phyloP scores from a whole-genome alignment of 2,113 vertebrate species.

The Lampris megalopsis region DNA sequence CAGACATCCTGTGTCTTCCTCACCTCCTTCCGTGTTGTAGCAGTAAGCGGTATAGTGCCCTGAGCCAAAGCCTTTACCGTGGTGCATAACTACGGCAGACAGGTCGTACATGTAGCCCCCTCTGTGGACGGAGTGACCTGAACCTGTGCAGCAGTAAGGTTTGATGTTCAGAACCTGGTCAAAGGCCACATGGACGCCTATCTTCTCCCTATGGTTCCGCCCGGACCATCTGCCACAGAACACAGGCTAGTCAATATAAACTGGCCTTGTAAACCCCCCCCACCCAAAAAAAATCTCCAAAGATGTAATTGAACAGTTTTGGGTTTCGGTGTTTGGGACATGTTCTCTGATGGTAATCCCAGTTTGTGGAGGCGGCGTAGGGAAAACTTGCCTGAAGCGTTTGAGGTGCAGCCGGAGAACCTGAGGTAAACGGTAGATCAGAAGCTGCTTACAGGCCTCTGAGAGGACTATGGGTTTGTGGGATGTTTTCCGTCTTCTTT shows the following conservation, averaged over 20 bases:
- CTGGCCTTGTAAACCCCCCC: not conserved
- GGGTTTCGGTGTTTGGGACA: not conserved
- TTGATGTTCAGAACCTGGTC: slow-evolving; percentile 99
- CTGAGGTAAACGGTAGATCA: slow-evolving; percentile 99
- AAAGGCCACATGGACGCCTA: slow-evolving; percentile 97
- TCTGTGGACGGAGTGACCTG: slow-evolving; percentile 88
- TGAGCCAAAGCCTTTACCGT: slow-evolving; percentile 99
- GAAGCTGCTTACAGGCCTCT: slow-evolving; percentile 98
- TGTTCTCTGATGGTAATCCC: no score
- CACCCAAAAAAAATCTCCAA: not conserved
- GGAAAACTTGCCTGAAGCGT: slow-evolving; percentile 92
- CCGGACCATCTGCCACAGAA: slow-evolving; percentile 92
- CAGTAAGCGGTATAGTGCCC: slow-evolving; percentile 99
- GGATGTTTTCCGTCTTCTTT: slow-evolving; percentile 93
- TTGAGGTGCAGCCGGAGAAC: slow-evolving; percentile 99
- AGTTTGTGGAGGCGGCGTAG: not conserved
- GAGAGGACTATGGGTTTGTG: slow-evolving; percentile 96
- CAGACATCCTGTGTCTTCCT: slow-evolving; percentile 48
- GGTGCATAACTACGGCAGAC: slow-evolving; percentile 99
- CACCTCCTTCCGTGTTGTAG: slow-evolving; percentile 99
- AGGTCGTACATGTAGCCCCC: slow-evolving; percentile 96
- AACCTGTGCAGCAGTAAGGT: slow-evolving; percentile 96
- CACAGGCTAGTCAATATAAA: slow-evolving; percentile 29
- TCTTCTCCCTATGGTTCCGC: slow-evolving; percentile 99
- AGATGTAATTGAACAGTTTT: not conserved